Evolutionary conservation across 2,797 vertebrate genomes (phyloP), one percentile per base, ranked within the genome.

Genomic region (Diceros bicornis): DNA sequence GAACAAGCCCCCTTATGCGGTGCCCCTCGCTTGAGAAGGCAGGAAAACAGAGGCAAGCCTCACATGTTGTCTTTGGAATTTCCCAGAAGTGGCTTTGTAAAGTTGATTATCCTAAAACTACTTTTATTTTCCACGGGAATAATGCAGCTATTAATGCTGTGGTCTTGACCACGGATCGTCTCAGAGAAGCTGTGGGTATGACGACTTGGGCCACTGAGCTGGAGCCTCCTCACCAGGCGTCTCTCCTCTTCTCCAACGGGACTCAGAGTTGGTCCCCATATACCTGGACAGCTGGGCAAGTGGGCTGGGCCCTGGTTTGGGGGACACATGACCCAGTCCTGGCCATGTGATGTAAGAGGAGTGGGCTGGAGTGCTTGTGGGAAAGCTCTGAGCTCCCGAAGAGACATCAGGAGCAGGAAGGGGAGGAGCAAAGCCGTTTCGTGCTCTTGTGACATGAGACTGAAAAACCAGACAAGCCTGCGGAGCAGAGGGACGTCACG

Each of bases 141-240:
- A 12, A 41, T 4, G 3, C 20, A 17, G 7, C 66, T 11, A 27
- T 52, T 18, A 69, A 23, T 0, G 14, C 9, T 0, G 8, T 1
- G 68, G 88, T 37, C 86, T 59, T 32, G 68, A 52, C 29, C 32
- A 13, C 8, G 23, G 21, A 50, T 16, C 44, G 25, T 20, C 66
- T 75, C 41, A 29, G 71, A 21, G 71, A 61, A 69, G n/a, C n/a
- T 0, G 0, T 14, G 77, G 50, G 0, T 18, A 21, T 0, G 17
- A 34, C 17, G 14, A 0, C 17, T 3, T 3, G 72, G 20, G 37
- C 41, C 9, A n/a, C 21, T 1, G 23, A 47, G 32, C 74, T 71
- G 55, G 2, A 75, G 4, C 11, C 27, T 44, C 21, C 7, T 50
- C 69, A 59, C 6, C 85, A 32, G 34, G 25, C 16, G 1, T 32